Evolutionary conservation across 2,797 vertebrate genomes (phyloP).

Genomic region (Anguilla anguilla): DNA sequence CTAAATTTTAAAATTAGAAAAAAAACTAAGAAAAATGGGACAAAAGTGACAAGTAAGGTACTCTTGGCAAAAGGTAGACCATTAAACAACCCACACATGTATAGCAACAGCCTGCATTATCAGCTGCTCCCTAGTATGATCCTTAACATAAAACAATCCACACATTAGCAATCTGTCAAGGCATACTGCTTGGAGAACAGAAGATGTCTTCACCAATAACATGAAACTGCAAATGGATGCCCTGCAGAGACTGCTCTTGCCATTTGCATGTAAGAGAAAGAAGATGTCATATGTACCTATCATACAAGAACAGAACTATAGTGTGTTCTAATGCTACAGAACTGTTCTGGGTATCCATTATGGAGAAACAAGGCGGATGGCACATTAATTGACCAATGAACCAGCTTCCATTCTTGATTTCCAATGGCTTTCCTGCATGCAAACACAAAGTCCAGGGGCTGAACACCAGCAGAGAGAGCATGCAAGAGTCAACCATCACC

Average conservation of each 20-base stretch:
- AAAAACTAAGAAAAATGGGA: not conserved
- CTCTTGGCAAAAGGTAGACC: not conserved
- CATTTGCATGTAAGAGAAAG: not conserved
- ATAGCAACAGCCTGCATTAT: not conserved
- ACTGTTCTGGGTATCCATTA: not conserved
- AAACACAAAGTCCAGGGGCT: not conserved
- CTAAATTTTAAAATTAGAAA: not conserved
- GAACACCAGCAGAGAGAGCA: not conserved
- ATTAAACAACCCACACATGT: not conserved
- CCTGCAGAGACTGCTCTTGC: not conserved
- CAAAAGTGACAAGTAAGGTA: not conserved
- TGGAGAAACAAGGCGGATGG: not conserved
- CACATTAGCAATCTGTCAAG: not conserved
- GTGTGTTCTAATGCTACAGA: not conserved
- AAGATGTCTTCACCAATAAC: not conserved
- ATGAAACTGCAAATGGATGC: not conserved
- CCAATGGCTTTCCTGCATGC: not conserved
- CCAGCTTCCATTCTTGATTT: not conserved
- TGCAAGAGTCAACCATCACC: conserved; percentile 7
- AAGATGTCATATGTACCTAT: not conserved
- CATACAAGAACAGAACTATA: not conserved
- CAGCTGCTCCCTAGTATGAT: not conserved
- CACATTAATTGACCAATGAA: not conserved
- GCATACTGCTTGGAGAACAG: not conserved
- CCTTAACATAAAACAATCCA: not conserved